phyloP scores from a whole-genome alignment of 2,113 vertebrate species.

The Pristiophorus japonicus region DNA sequence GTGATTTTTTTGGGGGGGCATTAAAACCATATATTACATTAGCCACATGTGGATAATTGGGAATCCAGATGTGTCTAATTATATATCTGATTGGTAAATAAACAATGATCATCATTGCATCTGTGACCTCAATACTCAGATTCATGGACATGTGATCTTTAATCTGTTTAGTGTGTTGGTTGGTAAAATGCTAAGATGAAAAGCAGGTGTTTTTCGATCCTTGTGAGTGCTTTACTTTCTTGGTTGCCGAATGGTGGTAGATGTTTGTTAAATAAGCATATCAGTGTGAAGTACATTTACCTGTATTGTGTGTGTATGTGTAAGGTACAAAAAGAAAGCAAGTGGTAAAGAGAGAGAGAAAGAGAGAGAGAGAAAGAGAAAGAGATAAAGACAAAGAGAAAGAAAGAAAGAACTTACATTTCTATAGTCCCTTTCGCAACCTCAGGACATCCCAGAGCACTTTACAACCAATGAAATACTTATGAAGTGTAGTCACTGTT shows the following conservation, averaged over 20 bases:
- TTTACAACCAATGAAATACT: neutral
- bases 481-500: neutral
- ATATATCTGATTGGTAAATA: neutral
- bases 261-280: neutral
- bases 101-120: neutral
- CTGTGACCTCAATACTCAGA: neutral
- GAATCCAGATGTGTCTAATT: constrained; percentile 9
- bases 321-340: neutral
- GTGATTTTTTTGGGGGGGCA: too few species aligned
- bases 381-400: neutral
- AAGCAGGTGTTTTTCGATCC: neutral
- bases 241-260: neutral
- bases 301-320: neutral
- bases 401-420: neutral
- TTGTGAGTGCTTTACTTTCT: neutral
- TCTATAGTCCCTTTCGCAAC: neutral
- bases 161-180: neutral
- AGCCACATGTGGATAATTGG: neutral
- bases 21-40: too few species aligned
- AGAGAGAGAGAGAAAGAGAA: neutral
- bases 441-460: neutral
- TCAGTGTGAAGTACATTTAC: neutral
- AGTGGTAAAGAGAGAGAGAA: neutral
- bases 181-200: too few species aligned
- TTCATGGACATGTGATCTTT: neutral